These are phyloP conservation scores for Holothuria glaberrima DNA, from an alignment of 35 echinoderm and acorn worm genomes.

Conservation along the genomic window DNA sequence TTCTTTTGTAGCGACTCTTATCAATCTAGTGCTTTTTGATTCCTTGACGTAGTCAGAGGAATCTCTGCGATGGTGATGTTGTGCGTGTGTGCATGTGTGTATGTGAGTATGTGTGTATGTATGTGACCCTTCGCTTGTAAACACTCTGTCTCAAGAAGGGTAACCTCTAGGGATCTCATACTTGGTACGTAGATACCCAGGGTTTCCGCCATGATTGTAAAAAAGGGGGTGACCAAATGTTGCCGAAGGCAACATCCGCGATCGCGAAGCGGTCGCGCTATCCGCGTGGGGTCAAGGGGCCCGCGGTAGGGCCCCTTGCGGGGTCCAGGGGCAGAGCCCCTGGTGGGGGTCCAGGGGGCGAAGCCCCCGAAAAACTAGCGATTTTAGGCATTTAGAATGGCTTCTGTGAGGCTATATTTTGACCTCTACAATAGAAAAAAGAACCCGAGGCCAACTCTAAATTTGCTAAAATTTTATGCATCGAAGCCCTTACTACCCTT, in stretches of 20 bases:
- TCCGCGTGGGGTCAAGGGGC: not conserved
- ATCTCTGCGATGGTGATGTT: too few relatives aligned
- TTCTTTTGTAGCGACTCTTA: too few relatives aligned
- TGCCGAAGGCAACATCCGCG: constrained; percentile 21
- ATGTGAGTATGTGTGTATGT: too few relatives aligned
- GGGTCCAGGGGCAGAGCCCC: not conserved
- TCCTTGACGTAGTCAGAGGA: too few relatives aligned
- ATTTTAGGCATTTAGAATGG: constrained; percentile 22
- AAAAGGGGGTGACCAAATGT: not conserved
- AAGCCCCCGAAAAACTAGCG: not conserved
- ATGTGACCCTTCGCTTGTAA: too few relatives aligned
- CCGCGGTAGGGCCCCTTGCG: not conserved
- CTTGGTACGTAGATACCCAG: too few relatives aligned
- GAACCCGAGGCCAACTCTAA: constrained; percentile 15
- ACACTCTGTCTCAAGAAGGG: too few relatives aligned
- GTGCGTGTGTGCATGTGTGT: too few relatives aligned
- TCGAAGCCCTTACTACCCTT: constrained; percentile 17
- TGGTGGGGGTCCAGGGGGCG: not conserved
- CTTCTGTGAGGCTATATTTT: constrained; percentile 3
- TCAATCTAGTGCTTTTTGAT: too few relatives aligned
- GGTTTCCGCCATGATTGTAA: constrained; percentile 1
- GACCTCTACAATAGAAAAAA: constrained; percentile 12
- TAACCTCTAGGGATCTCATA: too few relatives aligned
- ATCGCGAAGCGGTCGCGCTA: too few relatives aligned
- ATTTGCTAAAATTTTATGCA: constrained; percentile 7